Base-by-base conservation (phyloP, 1,140 invertebrate species). In the Drosophila hydei region DNA sequence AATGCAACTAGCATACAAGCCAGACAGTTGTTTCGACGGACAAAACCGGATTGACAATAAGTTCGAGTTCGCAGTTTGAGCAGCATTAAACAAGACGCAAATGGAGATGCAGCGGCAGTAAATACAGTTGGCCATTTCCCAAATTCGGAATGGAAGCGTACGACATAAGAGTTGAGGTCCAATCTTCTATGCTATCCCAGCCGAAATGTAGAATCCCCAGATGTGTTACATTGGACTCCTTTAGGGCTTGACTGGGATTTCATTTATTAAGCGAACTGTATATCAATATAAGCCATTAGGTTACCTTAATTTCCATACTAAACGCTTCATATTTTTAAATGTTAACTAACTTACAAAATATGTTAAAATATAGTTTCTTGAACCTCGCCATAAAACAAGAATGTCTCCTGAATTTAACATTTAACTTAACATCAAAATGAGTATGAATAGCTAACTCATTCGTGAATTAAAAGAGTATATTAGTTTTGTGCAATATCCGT, bases 1-100 rank as follows among this genome's bases (percentile, higher is more conserved):
- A 87, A 80, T 87, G 79, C 81, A 85, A 79, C 81, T 74, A 80
- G 81, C 71, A 71, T 64, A 47, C 75, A 63, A 47, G 75, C 64
- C 77, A 76, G 75, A 78, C 76, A 58, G 47, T 67, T 40, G 62
- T 25, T 62, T 45, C 54, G 68, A 60, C 72, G 60, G 38, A 25
- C 45, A 45, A 87, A 87, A 88, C 81, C 83, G 81, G 78, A 83
- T 87, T 87, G 75, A 55, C 71, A 81, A 88, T 88, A 77, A 87
- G 77, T 75, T 85, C 75, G 69, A 74, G 81, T 75, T 87, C 65
- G 80, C 71, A 80, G 72, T 76, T 77, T 74, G 75, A 79, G 56
- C 80, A 85, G 56, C 48, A 71, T 50, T 43, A 71, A 76, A 50
- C 75, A 11, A 60, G 43, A 36, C 58, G 45, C 50, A 64, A 47